These are phyloP conservation scores for Gonocerus acuteangulatus DNA, from an alignment of 2,888 invertebrate species.

Conservation along the genomic window DNA sequence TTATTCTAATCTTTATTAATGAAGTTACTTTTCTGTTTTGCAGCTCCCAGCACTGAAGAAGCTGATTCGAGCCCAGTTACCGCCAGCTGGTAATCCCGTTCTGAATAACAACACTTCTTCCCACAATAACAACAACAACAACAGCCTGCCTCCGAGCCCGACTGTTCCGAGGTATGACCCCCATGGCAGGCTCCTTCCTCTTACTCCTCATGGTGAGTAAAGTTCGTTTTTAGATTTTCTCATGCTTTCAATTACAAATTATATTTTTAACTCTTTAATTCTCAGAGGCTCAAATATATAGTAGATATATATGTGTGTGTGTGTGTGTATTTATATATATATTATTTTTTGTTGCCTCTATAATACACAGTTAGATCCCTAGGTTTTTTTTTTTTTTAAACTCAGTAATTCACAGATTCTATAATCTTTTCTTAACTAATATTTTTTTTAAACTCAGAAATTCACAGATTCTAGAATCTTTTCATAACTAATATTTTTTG, in stretches of 20 bases:
- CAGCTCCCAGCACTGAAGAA: slow-evolving; percentile 39
- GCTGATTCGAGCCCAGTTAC: slow-evolving; percentile 29
- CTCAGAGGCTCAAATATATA: neutral
- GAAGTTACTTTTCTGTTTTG: slow-evolving; percentile 19
- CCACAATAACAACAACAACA: slow-evolving; percentile 41
- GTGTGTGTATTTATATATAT: too few species aligned
- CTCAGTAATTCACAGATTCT: too few species aligned
- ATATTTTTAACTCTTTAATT: neutral
- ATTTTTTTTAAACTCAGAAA: too few species aligned
- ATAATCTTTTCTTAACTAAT: too few species aligned
- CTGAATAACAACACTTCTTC: slow-evolving; percentile 36
- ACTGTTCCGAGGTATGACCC: slow-evolving; percentile 41
- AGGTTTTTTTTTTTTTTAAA: too few species aligned
- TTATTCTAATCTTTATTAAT: too few species aligned
- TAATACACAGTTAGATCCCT: too few species aligned
- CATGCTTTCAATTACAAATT: neutral
- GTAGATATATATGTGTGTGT: too few species aligned
- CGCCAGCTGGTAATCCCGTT: slow-evolving; percentile 7
- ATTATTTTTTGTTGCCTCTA: too few species aligned
- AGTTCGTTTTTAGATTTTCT: slow-evolving; percentile 12
- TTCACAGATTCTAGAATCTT: too few species aligned
- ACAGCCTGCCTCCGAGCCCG: slow-evolving; percentile 43
- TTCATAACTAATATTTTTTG: too few species aligned
- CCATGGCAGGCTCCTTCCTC: slow-evolving; percentile 47
- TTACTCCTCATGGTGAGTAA: slow-evolving; percentile 51